These are phyloP conservation scores for Oxyura jamaicensis DNA, from an alignment of 2,113 vertebrate species.

Conservation along the genomic window DNA sequence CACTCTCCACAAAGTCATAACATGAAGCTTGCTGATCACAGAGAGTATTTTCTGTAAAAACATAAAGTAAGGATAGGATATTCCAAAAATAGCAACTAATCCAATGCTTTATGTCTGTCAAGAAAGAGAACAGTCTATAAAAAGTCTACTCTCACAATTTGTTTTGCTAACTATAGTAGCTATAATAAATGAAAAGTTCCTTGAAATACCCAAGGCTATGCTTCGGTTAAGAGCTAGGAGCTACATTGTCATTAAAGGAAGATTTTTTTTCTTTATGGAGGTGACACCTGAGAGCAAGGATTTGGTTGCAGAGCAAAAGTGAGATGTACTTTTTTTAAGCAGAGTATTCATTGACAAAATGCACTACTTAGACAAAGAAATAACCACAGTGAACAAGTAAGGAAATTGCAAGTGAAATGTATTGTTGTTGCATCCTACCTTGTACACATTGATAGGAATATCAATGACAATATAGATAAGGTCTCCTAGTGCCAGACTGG, in stretches of 20 bases:
- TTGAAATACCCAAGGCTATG: neutral
- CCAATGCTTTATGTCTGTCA: neutral
- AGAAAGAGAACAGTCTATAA: neutral
- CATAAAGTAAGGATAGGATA: neutral
- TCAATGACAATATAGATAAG: slow-evolving; percentile 95
- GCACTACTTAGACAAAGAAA: neutral
- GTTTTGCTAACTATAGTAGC: neutral
- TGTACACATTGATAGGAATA: slow-evolving; percentile 93
- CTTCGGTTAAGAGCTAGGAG: neutral
- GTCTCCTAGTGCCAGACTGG: slow-evolving; percentile 95
- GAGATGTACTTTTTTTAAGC: neutral
- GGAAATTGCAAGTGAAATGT: neutral
- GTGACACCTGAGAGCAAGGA: neutral
- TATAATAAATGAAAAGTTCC: neutral
- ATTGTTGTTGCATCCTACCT: slow-evolving; percentile 81
- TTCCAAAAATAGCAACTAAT: neutral
- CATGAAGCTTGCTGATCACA: neutral
- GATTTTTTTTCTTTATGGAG: neutral
- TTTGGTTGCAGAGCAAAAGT: neutral
- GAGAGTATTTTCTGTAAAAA: slow-evolving; percentile 20
- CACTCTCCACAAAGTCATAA: neutral
- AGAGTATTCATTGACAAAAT: neutral
- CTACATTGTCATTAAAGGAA: neutral
- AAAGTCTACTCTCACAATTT: neutral
- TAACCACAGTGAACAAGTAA: neutral